These are phyloP conservation scores for Philonicus albiceps DNA, from an alignment of 2,888 invertebrate genomes.

Conservation along the genomic window DNA sequence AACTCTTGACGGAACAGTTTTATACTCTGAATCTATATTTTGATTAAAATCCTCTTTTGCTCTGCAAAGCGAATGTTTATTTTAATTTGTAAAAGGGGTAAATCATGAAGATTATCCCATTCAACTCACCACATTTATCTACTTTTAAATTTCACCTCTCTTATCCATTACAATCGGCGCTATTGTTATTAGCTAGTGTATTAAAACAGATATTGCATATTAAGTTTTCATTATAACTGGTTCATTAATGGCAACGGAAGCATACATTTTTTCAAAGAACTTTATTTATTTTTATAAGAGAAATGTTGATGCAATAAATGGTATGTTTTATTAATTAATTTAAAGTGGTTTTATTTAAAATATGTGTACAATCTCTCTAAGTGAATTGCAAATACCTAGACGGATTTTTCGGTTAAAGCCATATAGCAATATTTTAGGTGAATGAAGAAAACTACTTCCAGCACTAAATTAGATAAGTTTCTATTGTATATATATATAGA, in stretches of 20 bases:
- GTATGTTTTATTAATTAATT: too few species aligned
- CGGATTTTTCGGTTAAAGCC: too few species aligned
- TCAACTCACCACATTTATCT: background rate
- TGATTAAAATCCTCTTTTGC: background rate
- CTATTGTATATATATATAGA: too few species aligned
- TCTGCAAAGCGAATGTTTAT: background rate
- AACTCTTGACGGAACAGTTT: background rate
- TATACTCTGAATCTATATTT: background rate
- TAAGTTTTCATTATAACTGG: background rate
- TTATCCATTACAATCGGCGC: background rate
- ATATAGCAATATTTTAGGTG: too few species aligned
- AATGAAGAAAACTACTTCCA: too few species aligned
- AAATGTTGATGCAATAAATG: background rate
- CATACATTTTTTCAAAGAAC: too few species aligned
- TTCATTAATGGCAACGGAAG: background rate
- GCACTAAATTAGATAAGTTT: too few species aligned
- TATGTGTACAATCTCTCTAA: too few species aligned
- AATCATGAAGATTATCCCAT: background rate
- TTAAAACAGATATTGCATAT: background rate
- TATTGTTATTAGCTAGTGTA: background rate
- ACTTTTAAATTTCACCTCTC: background rate
- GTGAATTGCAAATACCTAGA: too few species aligned
- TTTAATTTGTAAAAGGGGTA: background rate
- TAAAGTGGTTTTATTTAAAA: too few species aligned
- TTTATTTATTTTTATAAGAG: background rate